Base-by-base conservation (phyloP, 2,888 invertebrate genomes). In the Calephelis perditalis region DNA sequence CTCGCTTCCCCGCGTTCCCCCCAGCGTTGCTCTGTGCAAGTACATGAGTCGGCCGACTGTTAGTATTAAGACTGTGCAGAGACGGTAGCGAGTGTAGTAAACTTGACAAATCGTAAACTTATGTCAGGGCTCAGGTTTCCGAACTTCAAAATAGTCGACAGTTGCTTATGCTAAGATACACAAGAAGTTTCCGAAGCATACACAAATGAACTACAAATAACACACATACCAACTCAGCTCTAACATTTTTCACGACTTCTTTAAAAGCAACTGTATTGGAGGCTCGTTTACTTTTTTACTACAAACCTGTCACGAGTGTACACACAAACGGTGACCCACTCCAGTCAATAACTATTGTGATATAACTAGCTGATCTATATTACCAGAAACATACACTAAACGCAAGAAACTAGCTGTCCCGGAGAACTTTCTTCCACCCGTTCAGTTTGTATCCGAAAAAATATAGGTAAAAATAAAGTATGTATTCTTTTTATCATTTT, bases 251-350 rank as follows among this genome's bases (percentile, higher is more conserved):
- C 58, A 60, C 62, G 58, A 54, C 46, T 47, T 56, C 46, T 52
- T 43, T 43, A 60, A 61, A 59, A 58, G 56, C 59, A 59, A 47
- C 59, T 10, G 57, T 60, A 59, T 61, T 12, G 46, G 15, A 60
- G 52, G 56, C 46, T 57, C 61, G 58, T 66, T 63, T 49, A 61
- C 59, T 59, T 65, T 60, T 62, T 44, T 15, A 61, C 62, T 63
- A 62, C 61, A 62, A 63, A 60, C 62, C 61, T 62, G 67, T 66
- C 63, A 63, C 60, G 63, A 60, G 52, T 65, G 67, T 64, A 65
- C 63, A 63, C 65, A 64, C 61, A 62, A 67, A 66, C 61, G 63
- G 63, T 57, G 69, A 68, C 69, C 68, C 67, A 64, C 66, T 69
- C 67, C 59, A 54, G 60, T 64, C 55, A 61, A 61, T 61, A 62